Evolutionary conservation across 2,888 invertebrate genomes (phyloP).

Genomic region (Leptinotarsa haldemani): DNA sequence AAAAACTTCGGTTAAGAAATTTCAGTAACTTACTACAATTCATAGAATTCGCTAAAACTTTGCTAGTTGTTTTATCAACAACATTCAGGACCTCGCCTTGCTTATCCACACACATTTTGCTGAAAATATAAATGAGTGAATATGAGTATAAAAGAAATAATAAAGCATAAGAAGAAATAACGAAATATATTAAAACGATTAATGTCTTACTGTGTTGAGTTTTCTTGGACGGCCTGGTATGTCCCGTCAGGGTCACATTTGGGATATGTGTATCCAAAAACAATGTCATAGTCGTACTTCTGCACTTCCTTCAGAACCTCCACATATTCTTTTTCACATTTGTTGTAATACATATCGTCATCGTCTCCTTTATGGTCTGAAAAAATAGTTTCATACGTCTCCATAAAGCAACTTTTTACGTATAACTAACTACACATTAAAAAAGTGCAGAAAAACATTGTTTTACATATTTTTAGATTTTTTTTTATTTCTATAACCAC

Average conservation of each 20-base stretch:
- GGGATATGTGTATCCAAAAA: conserved; percentile 60
- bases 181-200: background rate
- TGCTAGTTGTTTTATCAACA: conserved; percentile 61
- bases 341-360: conserved; percentile 59
- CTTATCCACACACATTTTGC: conserved; percentile 72
- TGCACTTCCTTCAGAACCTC: conserved; percentile 58
- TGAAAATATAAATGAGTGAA: conserved; percentile 35
- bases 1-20: background rate
- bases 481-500: no score
- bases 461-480: no score
- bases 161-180: background rate
- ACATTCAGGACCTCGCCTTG: conserved; percentile 68
- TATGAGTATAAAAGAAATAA: background rate
- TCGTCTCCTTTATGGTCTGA: conserved; percentile 41
- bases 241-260: conserved; percentile 69
- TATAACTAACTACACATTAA: no score
- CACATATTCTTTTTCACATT: conserved; percentile 63
- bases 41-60: conserved; percentile 65
- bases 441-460: no score
- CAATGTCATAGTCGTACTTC: conserved; percentile 55
- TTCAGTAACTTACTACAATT: conserved; percentile 71
- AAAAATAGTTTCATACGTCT: conserved; percentile 26
- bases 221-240: conserved; percentile 65
- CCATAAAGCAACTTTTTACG: no score
- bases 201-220: conserved; percentile 58